Conservation (phyloP, 2,797 vertebrate species). For the Gila robusta region DNA sequence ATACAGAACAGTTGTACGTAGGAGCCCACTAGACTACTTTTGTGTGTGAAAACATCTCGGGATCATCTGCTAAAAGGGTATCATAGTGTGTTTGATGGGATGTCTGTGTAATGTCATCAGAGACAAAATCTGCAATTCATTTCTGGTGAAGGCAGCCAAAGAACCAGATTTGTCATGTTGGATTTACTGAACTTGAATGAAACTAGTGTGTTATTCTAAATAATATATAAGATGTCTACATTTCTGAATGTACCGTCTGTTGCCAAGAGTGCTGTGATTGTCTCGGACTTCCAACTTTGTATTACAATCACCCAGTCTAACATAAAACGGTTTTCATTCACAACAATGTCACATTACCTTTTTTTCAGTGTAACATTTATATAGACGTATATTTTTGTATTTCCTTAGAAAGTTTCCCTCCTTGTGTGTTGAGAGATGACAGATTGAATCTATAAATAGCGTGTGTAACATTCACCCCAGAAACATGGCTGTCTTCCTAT, state of each 20-base stretch:
- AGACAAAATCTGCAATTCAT: neutral
- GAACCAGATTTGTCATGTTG: slow-evolving; percentile 30
- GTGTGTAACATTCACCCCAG: neutral
- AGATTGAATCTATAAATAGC: slow-evolving; percentile 51
- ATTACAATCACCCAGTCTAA: slow-evolving; percentile 5
- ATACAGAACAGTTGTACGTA: slow-evolving; percentile 4
- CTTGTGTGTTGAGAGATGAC: neutral
- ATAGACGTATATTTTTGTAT: slow-evolving; percentile 57
- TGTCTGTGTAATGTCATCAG: neutral
- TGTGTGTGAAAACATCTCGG: neutral
- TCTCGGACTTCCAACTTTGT: slow-evolving; percentile 23
- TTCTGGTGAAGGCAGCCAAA: slow-evolving; percentile 48
- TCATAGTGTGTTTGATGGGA: neutral
- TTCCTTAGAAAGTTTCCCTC: slow-evolving; percentile 34
- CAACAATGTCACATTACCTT: neutral
- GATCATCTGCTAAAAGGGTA: slow-evolving; percentile 22
- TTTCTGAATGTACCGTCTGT: slow-evolving; percentile 41
- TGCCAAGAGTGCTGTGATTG: slow-evolving; percentile 33
- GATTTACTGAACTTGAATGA: slow-evolving; percentile 19
- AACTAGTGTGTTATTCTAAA: slow-evolving; percentile 40
- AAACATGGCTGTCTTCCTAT: neutral
- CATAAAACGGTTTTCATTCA: slow-evolving; percentile 3
- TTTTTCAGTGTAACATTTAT: slow-evolving; percentile 8
- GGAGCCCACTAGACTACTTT: slow-evolving; percentile 32
- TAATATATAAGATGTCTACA: slow-evolving; percentile 40